Conservation (phyloP, 2,113 vertebrate genomes). For the Leiothrix lutea region DNA sequence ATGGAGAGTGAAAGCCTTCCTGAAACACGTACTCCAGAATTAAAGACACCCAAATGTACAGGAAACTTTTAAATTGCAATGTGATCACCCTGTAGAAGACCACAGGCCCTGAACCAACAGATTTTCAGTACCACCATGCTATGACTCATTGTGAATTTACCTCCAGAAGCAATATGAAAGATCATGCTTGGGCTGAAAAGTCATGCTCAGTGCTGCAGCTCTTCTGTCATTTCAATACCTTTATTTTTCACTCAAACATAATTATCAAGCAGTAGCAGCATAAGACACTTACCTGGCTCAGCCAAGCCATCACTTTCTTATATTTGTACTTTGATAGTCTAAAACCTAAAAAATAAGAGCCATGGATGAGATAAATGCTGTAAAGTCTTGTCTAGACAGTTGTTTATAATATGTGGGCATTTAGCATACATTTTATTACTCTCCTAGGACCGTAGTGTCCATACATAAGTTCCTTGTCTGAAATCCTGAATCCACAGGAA, state of each 20-base stretch:
- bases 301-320: background rate
- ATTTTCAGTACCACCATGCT: background rate
- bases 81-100: slow-evolving; percentile 7
- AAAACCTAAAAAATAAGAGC: background rate
- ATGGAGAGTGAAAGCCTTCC: background rate
- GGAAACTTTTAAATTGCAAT: slow-evolving; percentile 2
- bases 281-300: background rate
- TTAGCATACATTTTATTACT: background rate
- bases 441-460: background rate
- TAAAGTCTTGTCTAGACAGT: background rate
- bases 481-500: background rate
- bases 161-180: background rate
- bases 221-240: background rate
- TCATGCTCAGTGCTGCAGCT: background rate
- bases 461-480: background rate
- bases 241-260: background rate
- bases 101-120: slow-evolving; percentile 39
- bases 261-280: background rate
- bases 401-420: background rate
- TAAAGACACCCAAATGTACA: slow-evolving; percentile 10
- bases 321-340: background rate
- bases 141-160: slow-evolving; percentile 10
- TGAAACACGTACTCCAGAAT: slow-evolving; percentile 10
- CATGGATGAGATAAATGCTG: background rate
- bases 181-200: background rate